These are phyloP conservation scores for Orthosia gracilis DNA, from an alignment of 2,888 invertebrate species.

Conservation along the genomic window DNA sequence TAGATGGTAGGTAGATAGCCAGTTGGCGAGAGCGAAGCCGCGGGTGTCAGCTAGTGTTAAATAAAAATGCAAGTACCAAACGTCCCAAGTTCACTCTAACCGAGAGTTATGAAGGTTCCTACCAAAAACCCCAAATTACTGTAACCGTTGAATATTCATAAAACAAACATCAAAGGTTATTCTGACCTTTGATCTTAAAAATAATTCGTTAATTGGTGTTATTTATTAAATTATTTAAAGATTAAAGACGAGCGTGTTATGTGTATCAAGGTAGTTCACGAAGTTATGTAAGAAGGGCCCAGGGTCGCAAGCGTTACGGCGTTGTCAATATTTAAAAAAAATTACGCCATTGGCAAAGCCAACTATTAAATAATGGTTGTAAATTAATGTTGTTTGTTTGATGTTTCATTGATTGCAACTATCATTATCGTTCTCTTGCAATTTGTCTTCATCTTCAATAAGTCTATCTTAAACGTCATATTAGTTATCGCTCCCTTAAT, in stretches of 20 bases:
- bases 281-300: constrained; percentile 16
- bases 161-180: constrained; percentile 40
- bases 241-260: constrained; percentile 41
- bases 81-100: constrained; percentile 1
- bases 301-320: neutral
- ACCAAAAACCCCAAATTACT: constrained; percentile 25
- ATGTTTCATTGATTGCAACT: neutral
- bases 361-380: neutral
- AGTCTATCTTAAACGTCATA: too few relatives aligned
- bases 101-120: constrained; percentile 19
- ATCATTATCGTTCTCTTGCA: neutral
- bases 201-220: constrained; percentile 55
- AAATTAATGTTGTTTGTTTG: neutral
- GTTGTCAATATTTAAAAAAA: neutral
- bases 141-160: constrained; percentile 54
- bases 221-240: constrained; percentile 36
- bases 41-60: too few relatives aligned
- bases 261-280: constrained; percentile 28
- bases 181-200: constrained; percentile 51
- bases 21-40: too few relatives aligned
- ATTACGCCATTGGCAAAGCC: neutral
- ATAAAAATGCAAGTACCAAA: neutral
- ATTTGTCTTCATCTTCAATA: neutral
- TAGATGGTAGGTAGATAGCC: too few relatives aligned
- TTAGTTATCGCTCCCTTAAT: too few relatives aligned